phyloP scores from a whole-genome alignment of 2,113 vertebrate genomes.

The Tapirus terrestris region DNA sequence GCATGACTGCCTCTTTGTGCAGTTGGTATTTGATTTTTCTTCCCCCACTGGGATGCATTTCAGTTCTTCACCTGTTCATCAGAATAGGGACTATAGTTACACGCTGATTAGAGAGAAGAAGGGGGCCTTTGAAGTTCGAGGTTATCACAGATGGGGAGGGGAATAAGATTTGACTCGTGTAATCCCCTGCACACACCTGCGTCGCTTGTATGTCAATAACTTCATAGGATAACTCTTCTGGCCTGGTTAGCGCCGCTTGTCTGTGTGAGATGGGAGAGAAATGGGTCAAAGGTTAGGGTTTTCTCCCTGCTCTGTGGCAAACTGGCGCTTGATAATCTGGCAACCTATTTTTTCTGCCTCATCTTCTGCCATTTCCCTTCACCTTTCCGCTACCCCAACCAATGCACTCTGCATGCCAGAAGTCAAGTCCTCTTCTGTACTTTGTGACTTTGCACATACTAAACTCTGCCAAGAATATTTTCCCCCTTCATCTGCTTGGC shows the following conservation, averaged over 20 bases:
- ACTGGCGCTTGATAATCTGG: neutral
- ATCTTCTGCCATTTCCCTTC: neutral
- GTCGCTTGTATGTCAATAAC: conserved; percentile 95
- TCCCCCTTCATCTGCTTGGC: conserved; percentile 34
- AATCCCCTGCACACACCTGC: conserved; percentile 85
- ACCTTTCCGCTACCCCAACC: neutral
- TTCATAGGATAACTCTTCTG: conserved; percentile 93
- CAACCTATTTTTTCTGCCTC: neutral
- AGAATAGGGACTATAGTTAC: neutral
- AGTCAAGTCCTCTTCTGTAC: neutral
- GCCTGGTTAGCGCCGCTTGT: conserved; percentile 92
- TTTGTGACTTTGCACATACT: neutral
- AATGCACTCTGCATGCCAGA: neutral
- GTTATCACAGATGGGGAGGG: neutral
- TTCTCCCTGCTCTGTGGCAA: neutral
- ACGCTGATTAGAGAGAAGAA: neutral
- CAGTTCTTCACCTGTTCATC: neutral
- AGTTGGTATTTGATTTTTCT: neutral
- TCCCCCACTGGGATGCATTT: neutral
- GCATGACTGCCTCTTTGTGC: neutral
- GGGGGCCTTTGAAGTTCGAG: neutral
- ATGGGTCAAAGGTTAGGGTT: neutral
- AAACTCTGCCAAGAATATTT: neutral
- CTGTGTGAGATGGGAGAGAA: conserved; percentile 82
- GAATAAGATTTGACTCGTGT: neutral